Base-by-base conservation (phyloP, 2,113 vertebrate genomes). In the Scolopax mira region DNA sequence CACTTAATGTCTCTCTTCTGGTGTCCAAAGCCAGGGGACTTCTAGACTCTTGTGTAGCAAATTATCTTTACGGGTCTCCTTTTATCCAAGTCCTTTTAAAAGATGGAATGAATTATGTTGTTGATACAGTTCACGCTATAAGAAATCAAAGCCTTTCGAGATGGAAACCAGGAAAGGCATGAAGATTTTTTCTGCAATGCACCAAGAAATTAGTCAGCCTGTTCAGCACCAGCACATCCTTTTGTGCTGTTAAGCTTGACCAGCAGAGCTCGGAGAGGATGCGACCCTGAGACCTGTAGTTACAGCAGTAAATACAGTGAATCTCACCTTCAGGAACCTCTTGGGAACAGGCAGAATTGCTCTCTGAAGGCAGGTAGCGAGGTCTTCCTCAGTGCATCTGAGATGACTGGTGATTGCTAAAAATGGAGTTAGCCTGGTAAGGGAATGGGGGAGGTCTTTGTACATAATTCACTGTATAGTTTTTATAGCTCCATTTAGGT, bases 401-500 rank as follows among this genome's bases (percentile, higher is more conserved):
- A 84, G 85, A 81, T 85, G 80, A 90, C 92, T 85, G 39, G 90
- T n/a, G 83, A 85, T 46, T 28, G 80, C 92, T 94, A 87, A 91
- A 91, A 92, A 33, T 14, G 60, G 69, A 88, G 82, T 79, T 85
- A 42, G 75, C 81, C 88, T 88, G 80, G 66, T 62, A 70, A 92
- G 67, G 81, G 75, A 73, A 16, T 55, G 87, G 87, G 54, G 87
- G 85, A 93, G 49, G 67, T 74, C 92, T 90, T 85, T 81, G 92
- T 84, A 21, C 79, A 46, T 28, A 35, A 83, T 41, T 88, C 16
- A 17, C 18, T 86, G 88, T 52, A 1, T 7, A 37, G 65, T 74
- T 95, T 95, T 97, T 93, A 86, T 92, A 96, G 90, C 90, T 14
- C 51, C 3, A 8, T 90, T 97, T 88, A 52, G 28, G 88, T 92